Percentiles rank a stretch among this genome's conserved stretches.
These are phyloP conservation scores for Oryzias javanicus DNA, from an alignment of 2,113 vertebrate genomes.

Conservation along the genomic window DNA sequence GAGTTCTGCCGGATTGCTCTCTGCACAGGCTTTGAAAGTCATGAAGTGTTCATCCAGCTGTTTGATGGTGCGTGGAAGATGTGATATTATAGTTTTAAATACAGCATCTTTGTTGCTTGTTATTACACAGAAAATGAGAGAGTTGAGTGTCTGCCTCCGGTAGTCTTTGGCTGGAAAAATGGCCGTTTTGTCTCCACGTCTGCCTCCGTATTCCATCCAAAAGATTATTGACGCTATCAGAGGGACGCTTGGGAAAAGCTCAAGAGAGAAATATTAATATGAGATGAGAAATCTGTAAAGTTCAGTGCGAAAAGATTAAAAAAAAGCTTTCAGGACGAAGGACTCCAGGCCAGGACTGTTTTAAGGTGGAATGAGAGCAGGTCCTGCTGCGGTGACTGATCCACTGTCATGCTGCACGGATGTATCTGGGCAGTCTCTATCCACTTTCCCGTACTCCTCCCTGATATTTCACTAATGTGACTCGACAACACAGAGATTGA, in stretches of 20 bases:
- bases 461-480: slow-evolving; percentile 81
- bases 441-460: slow-evolving; percentile 63
- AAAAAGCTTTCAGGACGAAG: slow-evolving; percentile 25
- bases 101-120: slow-evolving; percentile 42
- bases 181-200: slow-evolving; percentile 36
- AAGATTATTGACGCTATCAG: slow-evolving; percentile 42
- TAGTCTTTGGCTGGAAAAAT: slow-evolving; percentile 49
- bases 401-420: slow-evolving; percentile 54
- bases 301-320: slow-evolving; percentile 20
- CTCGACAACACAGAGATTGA: slow-evolving; percentile 81
- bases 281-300: slow-evolving; percentile 44
- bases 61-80: slow-evolving; percentile 62
- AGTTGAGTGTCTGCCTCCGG: slow-evolving; percentile 24
- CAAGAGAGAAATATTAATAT: slow-evolving; percentile 40
- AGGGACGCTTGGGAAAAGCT: slow-evolving; percentile 38
- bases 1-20: slow-evolving; percentile 31
- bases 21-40: slow-evolving; percentile 41
- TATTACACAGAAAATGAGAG: slow-evolving; percentile 37
- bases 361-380: slow-evolving; percentile 55
- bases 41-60: slow-evolving; percentile 39
- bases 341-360: slow-evolving; percentile 42
- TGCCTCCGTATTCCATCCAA: slow-evolving; percentile 18
- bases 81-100: slow-evolving; percentile 59
- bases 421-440: slow-evolving; percentile 62
- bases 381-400: slow-evolving; percentile 65